Base-by-base conservation (phyloP, 2,797 vertebrate species). In the Pelodytes ibericus region DNA sequence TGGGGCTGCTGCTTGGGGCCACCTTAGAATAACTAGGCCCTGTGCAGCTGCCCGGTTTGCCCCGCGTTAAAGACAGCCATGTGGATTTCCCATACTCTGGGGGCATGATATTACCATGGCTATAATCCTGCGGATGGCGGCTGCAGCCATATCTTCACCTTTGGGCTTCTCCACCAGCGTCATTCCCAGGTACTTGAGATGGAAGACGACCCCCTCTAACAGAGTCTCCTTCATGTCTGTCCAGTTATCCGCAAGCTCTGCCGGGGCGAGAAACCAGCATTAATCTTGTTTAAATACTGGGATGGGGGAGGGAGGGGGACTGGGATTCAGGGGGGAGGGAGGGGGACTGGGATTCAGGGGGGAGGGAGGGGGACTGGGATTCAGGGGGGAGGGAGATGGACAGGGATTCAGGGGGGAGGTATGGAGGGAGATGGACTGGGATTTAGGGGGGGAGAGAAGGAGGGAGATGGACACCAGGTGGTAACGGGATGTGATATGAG, bases 161-260 rank as follows among this genome's bases (percentile, higher is more conserved):
- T 96, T 96, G 56, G 95, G 95, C 76, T 95, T 94, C 36, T 93
- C 95, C 58, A 97, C 96, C 82, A 96, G 85, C 0, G 95, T 97
- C 94, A 96, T 96, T n/a, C 96, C 96, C 76, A 97, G 86, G 80
- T 95, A 96, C 80, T 96, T 96, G 18, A 97, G 89, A 0, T 93
- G 93, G 81, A 97, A 97, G 80, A 91, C 91, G 92, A 96, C 94
- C 31, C 95, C 95, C 75, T 96, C 95, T 79, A 95, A 86, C 53
- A 96, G 88, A 0, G 94, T 94, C 85, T 97, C 95, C 81, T 95
- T 94, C 68, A 94, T 95, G 81, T 97, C 95, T 0, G 94, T 91
- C 94, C 95, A 96, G 87, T 91, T 94, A 86, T 96, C 95, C 0
- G 95, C 91, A 62, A 96, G 90, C 83, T 96, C 95, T 88, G 82